Percentiles rank a stretch among this genome's conserved stretches.
phyloP scores from a whole-genome alignment of 1,140 invertebrate genomes.

The Euura lappo region DNA sequence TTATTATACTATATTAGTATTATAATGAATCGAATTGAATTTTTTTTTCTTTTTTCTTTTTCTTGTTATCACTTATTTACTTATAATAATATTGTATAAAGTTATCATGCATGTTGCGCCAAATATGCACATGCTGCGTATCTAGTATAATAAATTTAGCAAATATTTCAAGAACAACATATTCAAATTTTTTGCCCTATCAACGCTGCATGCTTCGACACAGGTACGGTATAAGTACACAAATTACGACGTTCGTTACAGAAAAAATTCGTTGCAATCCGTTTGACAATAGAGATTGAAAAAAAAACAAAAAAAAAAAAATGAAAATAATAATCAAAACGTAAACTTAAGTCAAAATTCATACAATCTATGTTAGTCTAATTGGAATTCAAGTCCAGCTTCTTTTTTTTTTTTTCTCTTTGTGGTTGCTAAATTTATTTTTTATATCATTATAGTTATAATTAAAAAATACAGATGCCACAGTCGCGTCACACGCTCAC shows the following conservation, averaged over 20 bases:
- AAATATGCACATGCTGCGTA: neutral
- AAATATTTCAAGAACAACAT: constrained; percentile 12
- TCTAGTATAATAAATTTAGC: neutral
- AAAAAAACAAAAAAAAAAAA: neutral
- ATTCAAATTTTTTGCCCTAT: constrained; percentile 10
- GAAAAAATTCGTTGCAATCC: too few species aligned
- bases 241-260: too few species aligned
- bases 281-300: too few species aligned
- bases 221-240: too few species aligned
- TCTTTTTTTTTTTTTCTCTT: constrained; percentile 22
- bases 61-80: neutral
- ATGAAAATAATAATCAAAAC: neutral
- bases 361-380: constrained; percentile 1
- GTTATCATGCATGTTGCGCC: constrained; percentile 1
- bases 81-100: too few species aligned
- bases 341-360: neutral
- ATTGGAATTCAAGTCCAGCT: neutral
- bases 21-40: neutral
- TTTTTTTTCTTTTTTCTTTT: neutral
- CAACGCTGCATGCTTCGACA: too few species aligned
- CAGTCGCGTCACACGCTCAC: constrained; percentile 59
- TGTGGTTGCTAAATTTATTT: constrained; percentile 26
- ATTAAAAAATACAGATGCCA: constrained; percentile 53
- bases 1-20: neutral
- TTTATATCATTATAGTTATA: constrained; percentile 47